These are phyloP conservation scores for Drosophila subpulchrella DNA, from an alignment of 1,140 invertebrate species.

Conservation along the genomic window DNA sequence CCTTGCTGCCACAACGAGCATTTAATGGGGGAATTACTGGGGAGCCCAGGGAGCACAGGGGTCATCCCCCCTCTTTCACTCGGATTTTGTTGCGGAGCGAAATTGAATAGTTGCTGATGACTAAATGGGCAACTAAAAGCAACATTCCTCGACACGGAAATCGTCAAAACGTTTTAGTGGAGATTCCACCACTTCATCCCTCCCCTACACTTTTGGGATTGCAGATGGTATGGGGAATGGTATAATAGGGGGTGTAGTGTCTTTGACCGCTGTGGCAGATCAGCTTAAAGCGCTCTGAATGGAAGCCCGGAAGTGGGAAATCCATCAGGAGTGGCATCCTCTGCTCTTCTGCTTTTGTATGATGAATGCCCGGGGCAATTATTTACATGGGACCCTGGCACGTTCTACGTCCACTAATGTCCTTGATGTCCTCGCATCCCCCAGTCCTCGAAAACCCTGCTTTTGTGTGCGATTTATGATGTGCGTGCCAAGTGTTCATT, in stretches of 20 bases:
- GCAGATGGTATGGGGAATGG: not conserved
- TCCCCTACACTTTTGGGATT: not conserved
- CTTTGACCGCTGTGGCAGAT: slow-evolving; percentile 48
- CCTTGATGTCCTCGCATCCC: slow-evolving; percentile 12
- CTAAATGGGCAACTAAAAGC: slow-evolving; percentile 63
- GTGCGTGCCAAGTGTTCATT: slow-evolving; percentile 80
- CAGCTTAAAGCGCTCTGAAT: slow-evolving; percentile 62
- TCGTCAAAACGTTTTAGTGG: slow-evolving; percentile 46
- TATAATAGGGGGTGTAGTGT: slow-evolving; percentile 19
- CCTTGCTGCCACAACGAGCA: slow-evolving; percentile 66
- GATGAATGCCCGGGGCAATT: slow-evolving; percentile 62
- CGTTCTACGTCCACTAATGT: slow-evolving; percentile 60
- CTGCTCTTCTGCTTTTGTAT: slow-evolving; percentile 51
- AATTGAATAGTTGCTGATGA: slow-evolving; percentile 60
- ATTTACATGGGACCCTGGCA: slow-evolving; percentile 66
- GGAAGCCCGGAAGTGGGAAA: slow-evolving; percentile 65
- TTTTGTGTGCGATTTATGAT: slow-evolving; percentile 74
- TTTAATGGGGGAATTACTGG: slow-evolving; percentile 67
- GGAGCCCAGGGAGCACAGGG: slow-evolving; percentile 11
- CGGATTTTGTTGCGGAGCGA: slow-evolving; percentile 49
- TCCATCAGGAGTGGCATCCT: slow-evolving; percentile 53
- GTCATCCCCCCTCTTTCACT: slow-evolving; percentile 5
- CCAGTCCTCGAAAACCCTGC: no score
- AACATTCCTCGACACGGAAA: slow-evolving; percentile 47
- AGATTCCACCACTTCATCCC: not conserved